These are phyloP conservation scores for Limnephilus rhombicus DNA, from an alignment of 2,888 invertebrate species.

Conservation along the genomic window DNA sequence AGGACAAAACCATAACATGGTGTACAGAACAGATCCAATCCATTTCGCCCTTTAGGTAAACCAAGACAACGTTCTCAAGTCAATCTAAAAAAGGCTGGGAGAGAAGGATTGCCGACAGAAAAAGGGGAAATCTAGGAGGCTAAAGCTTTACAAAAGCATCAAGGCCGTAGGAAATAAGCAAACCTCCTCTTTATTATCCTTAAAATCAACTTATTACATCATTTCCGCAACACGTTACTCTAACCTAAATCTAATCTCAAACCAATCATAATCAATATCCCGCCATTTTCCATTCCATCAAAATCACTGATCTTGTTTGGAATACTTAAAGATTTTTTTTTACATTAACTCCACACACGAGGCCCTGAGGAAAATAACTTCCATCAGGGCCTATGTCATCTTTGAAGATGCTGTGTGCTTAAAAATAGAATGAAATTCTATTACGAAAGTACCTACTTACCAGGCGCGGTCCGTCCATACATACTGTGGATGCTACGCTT, in stretches of 20 bases:
- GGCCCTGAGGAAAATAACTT: too few species aligned
- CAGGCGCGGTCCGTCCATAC: too few species aligned
- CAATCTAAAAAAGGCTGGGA: background rate
- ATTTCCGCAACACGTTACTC: background rate
- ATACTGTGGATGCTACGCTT: too few species aligned
- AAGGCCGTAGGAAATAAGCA: background rate
- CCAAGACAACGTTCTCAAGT: too few species aligned
- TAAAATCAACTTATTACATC: background rate
- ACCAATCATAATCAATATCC: background rate
- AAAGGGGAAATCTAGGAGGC: background rate
- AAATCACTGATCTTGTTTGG: background rate
- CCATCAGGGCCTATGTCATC: too few species aligned
- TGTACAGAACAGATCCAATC: too few species aligned
- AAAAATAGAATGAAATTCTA: background rate
- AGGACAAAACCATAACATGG: too few species aligned
- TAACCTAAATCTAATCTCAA: background rate
- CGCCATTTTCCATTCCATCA: background rate
- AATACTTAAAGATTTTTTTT: too few species aligned
- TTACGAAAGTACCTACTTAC: too few species aligned
- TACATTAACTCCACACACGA: too few species aligned
- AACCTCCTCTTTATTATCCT: background rate
- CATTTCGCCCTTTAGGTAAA: too few species aligned
- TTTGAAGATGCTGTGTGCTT: too few species aligned
- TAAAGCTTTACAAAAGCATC: background rate
- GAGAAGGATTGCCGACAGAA: background rate